A percentile compares a stretch with the other conserved stretches of the same genome.
Evolutionary conservation across 2,113 vertebrate genomes (phyloP).

Genomic region (Nasalis larvatus): DNA sequence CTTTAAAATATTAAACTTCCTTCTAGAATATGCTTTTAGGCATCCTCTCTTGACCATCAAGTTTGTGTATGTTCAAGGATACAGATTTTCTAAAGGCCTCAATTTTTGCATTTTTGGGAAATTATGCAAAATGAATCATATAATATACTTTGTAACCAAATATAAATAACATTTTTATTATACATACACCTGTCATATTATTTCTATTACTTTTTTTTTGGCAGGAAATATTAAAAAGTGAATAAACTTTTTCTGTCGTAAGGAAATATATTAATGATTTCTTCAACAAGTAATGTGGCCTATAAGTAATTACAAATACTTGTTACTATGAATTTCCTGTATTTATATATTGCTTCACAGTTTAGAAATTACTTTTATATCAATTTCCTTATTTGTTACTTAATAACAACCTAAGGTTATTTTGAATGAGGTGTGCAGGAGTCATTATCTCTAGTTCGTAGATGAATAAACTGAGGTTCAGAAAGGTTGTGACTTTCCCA

Average conservation of each 20-base stretch:
- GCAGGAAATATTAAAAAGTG: not conserved
- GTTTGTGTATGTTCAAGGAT: not conserved
- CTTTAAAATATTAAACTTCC: not conserved
- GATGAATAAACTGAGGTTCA: not conserved
- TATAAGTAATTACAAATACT: constrained; percentile 5
- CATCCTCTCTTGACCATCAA: not conserved
- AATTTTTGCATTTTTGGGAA: not conserved
- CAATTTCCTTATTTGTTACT: not conserved
- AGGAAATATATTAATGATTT: not conserved
- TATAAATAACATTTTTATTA: not conserved
- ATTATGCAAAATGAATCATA: not conserved
- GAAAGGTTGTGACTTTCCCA: not conserved
- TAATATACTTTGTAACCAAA: not conserved
- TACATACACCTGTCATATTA: not conserved
- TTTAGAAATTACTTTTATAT: constrained; percentile 15
- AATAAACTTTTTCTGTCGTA: not conserved
- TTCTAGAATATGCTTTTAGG: not conserved
- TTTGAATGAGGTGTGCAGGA: not conserved
- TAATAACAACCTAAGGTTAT: not conserved
- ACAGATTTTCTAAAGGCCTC: not conserved
- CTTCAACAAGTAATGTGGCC: not conserved
- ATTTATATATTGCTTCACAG: not conserved
- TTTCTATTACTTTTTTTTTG: not conserved
- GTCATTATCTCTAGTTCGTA: not conserved
- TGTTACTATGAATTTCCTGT: not conserved